A percentile compares a stretch with the other conserved stretches of the same genome.
Evolutionary conservation across 2,113 vertebrate species (phyloP).

Genomic region (Microtus ochrogaster): DNA sequence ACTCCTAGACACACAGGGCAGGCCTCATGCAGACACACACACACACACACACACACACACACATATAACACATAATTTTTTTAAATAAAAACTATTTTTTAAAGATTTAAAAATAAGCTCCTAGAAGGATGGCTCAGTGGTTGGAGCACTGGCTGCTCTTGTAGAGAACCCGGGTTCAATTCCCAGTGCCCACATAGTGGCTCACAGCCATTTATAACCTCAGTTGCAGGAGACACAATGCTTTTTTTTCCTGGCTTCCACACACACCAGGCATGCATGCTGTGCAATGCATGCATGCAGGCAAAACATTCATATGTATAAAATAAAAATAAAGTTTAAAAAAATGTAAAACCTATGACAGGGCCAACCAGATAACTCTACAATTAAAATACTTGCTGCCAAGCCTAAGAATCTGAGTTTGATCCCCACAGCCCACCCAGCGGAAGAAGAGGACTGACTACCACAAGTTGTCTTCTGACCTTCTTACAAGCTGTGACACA

Average conservation of each 20-base stretch:
- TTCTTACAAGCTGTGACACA: neutral
- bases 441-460: neutral
- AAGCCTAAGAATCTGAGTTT: neutral
- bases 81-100: neutral
- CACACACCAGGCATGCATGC: neutral
- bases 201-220: neutral
- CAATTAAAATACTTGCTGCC: neutral
- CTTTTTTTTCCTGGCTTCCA: neutral
- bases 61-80: neutral
- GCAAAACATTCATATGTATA: neutral
- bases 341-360: neutral
- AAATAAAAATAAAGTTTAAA: neutral
- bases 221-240: neutral
- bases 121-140: neutral
- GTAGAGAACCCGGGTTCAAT: neutral
- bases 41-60: neutral
- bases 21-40: neutral
- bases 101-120: neutral
- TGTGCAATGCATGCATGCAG: neutral
- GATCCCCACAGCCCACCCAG: too few species aligned
- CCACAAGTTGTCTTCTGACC: neutral
- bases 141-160: neutral
- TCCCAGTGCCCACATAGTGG: neutral
- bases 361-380: neutral
- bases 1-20: neutral